Conservation (phyloP, 2,113 vertebrate genomes). For the Protobothrops flavoviridis region DNA sequence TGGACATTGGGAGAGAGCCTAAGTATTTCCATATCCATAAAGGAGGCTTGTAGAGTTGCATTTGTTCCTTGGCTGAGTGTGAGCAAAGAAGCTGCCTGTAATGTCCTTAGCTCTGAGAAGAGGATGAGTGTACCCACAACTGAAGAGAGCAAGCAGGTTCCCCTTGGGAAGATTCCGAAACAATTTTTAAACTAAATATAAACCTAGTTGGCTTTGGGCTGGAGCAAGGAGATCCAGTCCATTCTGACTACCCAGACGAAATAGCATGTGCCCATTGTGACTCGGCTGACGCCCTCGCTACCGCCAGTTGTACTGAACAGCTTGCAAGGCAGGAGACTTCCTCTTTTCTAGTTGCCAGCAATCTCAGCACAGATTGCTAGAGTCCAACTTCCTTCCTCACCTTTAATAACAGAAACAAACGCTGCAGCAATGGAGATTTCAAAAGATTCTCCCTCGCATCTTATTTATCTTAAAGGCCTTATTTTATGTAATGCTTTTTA, state of each 20-base stretch:
- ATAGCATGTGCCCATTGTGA: background rate
- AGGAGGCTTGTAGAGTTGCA: background rate
- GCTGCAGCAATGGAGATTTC: background rate
- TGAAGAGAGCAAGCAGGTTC: background rate
- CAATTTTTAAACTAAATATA: background rate
- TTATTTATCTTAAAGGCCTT: background rate
- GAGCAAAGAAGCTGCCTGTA: background rate
- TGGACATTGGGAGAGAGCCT: no score
- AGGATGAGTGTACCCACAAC: background rate
- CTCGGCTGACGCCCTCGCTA: background rate
- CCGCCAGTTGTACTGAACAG: background rate
- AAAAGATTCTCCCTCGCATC: background rate
- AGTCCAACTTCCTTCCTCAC: background rate
- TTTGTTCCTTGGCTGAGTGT: background rate
- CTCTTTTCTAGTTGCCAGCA: background rate
- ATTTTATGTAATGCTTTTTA: background rate
- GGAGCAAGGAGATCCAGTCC: background rate
- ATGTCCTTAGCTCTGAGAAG: background rate
- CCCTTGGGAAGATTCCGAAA: background rate
- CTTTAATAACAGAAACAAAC: background rate
- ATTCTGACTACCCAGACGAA: background rate
- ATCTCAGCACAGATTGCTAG: background rate
- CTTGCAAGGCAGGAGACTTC: background rate
- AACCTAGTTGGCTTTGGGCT: background rate
- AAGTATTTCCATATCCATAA: background rate